Evolutionary conservation across 1,140 invertebrate species (phyloP).

Genomic region (Ephestia elutella): DNA sequence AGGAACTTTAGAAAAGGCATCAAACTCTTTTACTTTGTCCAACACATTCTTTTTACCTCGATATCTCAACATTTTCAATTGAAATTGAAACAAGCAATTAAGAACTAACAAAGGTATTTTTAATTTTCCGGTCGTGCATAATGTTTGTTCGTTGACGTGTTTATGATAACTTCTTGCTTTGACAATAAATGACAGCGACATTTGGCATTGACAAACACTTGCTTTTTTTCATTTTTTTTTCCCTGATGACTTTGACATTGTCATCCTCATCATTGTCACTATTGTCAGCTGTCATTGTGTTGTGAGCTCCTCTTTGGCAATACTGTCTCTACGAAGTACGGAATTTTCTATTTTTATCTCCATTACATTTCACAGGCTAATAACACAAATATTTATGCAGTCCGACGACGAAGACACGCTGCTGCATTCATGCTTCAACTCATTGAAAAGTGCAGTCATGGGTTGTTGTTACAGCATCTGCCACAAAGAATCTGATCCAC

Average conservation of each 20-base stretch:
- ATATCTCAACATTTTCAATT: slow-evolving; percentile 73
- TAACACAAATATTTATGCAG: slow-evolving; percentile 67
- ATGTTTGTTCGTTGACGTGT: slow-evolving; percentile 45
- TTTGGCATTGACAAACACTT: slow-evolving; percentile 14
- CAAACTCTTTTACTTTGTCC: slow-evolving; percentile 88
- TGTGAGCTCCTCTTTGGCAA: background rate
- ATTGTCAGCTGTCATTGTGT: slow-evolving; percentile 10
- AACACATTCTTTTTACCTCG: slow-evolving; percentile 78
- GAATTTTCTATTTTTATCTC: slow-evolving; percentile 65
- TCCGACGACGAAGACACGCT: slow-evolving; percentile 55
- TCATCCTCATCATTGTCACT: slow-evolving; percentile 11
- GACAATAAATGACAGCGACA: slow-evolving; percentile 11
- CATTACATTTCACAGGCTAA: slow-evolving; percentile 32
- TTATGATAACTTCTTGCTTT: slow-evolving; percentile 20
- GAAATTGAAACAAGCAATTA: slow-evolving; percentile 6
- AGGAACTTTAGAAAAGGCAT: slow-evolving; percentile 92
- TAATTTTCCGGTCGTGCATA: background rate
- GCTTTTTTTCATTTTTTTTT: background rate
- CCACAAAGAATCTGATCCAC: slow-evolving; percentile 75
- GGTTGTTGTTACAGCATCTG: slow-evolving; percentile 77
- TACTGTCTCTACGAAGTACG: slow-evolving; percentile 39
- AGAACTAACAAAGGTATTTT: background rate
- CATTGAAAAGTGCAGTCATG: slow-evolving; percentile 66
- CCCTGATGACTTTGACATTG: no score
- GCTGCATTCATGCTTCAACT: slow-evolving; percentile 68